Conservation (phyloP, 2,888 invertebrate genomes). For the Rugalucina vietnamica region DNA sequence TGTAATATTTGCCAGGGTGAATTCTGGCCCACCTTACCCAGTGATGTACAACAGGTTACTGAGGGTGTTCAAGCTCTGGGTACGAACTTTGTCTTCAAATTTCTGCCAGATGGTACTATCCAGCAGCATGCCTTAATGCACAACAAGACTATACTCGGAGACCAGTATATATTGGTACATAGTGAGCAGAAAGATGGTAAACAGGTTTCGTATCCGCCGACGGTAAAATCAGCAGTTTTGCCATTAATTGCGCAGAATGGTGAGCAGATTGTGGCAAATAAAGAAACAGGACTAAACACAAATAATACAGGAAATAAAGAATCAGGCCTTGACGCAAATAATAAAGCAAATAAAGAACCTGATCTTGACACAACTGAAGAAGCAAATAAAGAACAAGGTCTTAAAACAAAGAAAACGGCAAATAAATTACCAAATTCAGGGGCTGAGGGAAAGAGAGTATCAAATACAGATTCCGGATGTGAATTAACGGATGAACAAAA, state of each 20-base stretch:
- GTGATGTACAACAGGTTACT: not conserved
- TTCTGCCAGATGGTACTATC: not conserved
- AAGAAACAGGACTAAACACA: not conserved
- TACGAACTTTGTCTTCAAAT: not conserved
- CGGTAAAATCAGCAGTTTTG: no score
- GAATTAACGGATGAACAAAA: no score
- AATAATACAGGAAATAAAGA: not conserved
- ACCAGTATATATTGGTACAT: not conserved
- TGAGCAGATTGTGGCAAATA: not conserved
- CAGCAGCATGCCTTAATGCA: not conserved
- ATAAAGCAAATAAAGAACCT: no score
- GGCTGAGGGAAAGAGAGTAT: no score
- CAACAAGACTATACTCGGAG: not conserved
- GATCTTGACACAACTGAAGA: no score
- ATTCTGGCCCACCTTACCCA: not conserved
- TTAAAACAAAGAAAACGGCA: no score
- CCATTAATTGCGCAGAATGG: not conserved
- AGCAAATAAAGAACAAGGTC: no score
- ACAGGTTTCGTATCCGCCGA: no score
- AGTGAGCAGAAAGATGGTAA: not conserved
- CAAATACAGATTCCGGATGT: no score
- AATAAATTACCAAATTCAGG: no score
- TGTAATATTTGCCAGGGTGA: not conserved
- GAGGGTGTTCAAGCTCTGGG: not conserved
- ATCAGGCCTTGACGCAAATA: no score